Evolutionary conservation across 2,113 vertebrate species (phyloP).

Genomic region (Phalacrocorax carbo): DNA sequence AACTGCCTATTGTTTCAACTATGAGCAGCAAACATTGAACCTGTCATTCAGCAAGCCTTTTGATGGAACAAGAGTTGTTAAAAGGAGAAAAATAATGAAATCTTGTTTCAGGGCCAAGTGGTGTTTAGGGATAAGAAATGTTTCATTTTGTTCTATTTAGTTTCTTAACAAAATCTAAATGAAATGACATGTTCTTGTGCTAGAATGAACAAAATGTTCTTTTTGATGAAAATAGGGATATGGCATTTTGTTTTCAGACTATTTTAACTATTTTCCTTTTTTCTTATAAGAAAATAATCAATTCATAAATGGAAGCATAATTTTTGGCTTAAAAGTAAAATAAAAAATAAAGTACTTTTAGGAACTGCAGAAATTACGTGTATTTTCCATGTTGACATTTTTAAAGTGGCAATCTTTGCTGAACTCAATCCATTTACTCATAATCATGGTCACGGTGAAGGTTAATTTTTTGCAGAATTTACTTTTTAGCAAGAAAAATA

Average conservation of each 20-base stretch:
- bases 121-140: neutral
- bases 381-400: neutral
- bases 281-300: neutral
- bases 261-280: neutral
- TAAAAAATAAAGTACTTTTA: neutral
- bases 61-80: neutral
- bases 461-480: neutral
- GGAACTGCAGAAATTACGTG: neutral
- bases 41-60: neutral
- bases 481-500: neutral
- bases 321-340: neutral
- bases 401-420: neutral
- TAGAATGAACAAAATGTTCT: neutral
- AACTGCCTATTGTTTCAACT: neutral
- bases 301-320: neutral
- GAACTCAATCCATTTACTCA: neutral
- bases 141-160: neutral
- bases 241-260: neutral
- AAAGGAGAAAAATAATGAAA: slow-evolving; percentile 33
- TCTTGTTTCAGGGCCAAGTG: neutral
- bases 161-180: slow-evolving; percentile 15
- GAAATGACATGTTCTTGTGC: neutral
- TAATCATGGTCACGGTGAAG: neutral
- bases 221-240: neutral
- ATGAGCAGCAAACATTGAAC: neutral